Base-by-base conservation (phyloP, 1,140 invertebrate genomes). In the Calephelis nemesis region DNA sequence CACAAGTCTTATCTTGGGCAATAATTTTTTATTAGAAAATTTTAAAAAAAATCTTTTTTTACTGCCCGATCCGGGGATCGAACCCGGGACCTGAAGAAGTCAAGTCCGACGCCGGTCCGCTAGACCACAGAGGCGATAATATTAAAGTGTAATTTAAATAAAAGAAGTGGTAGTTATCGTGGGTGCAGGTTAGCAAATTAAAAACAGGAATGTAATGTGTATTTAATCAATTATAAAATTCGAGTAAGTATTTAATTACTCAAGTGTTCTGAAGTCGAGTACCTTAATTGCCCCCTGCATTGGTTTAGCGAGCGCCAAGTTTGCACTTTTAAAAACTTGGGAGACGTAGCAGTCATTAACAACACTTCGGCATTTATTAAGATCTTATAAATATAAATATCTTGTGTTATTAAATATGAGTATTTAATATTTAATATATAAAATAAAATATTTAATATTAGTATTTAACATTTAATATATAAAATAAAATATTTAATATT, bases 311-410 rank as follows among this genome's bases (percentile, higher is more conserved):
- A 68, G 74, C 72, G 75, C 74, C 73, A 82, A 80, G 74, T 82
- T 78, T 78, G 72, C 77, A 87, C 84, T 85, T 86, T 87, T 82
- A 85, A 81, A 84, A 86, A 84, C 75, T 85, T 83, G 67, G 67
- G 80, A 74, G 84, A 86, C 80, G 82, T 78, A 79, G 79, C 83
- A 88, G 84, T 88, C 84, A 88, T 85, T 87, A 85, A 78, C 79
- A 70, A 74, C 76, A 84, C 84, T 85, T 80, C 77, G 78, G 73
- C 70, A 74, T 82, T 86, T 84, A 84, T 86, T 86, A 84, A 77
- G 73, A 74, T 30, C 12, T 39, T 58, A 39, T 39, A 9, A 58
- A 39, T 58, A 58, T 10, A 4, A 39, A 3, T 8, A 39, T 11
- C 6, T 42, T 12, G 10, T 7, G 6, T 12, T 12, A 39, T 39